Conservation (phyloP, 2,888 invertebrate genomes). For the Agriotes lineatus region DNA sequence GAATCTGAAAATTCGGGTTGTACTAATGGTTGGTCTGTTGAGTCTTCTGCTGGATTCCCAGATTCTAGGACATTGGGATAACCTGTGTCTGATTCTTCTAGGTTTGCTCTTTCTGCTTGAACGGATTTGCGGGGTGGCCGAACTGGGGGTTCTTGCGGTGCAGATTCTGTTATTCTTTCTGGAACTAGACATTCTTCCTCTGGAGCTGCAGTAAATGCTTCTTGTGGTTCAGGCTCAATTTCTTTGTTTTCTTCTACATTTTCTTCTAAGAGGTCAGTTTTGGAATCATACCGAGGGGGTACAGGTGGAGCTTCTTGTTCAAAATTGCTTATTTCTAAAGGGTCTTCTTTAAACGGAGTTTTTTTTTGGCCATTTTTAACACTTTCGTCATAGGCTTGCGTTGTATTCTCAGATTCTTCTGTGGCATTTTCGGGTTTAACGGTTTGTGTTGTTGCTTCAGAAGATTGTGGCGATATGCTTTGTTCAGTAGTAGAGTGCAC, state of each 20-base stretch:
- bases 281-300: constrained; percentile 49
- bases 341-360: constrained; percentile 62
- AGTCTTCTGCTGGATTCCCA: neutral
- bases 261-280: constrained; percentile 25
- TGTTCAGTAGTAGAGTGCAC: constrained; percentile 6
- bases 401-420: neutral
- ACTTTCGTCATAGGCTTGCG: constrained; percentile 15
- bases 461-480: neutral
- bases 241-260: constrained; percentile 17
- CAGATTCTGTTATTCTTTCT: neutral
- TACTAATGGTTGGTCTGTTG: neutral
- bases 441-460: constrained; percentile 28
- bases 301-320: constrained; percentile 66
- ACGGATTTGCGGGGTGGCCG: constrained; percentile 35
- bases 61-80: no score
- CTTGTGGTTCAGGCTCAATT: neutral
- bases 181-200: neutral
- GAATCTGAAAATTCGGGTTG: constrained; percentile 26
- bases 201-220: neutral
- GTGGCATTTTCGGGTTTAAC: constrained; percentile 12
- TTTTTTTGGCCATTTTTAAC: constrained; percentile 59
- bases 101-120: constrained; percentile 13
- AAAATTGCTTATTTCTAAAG: constrained; percentile 68
- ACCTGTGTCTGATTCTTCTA: neutral
- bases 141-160: constrained; percentile 6